Evolutionary conservation across 2,113 vertebrate genomes (phyloP).

Genomic region (Psittacula cyanocephala): DNA sequence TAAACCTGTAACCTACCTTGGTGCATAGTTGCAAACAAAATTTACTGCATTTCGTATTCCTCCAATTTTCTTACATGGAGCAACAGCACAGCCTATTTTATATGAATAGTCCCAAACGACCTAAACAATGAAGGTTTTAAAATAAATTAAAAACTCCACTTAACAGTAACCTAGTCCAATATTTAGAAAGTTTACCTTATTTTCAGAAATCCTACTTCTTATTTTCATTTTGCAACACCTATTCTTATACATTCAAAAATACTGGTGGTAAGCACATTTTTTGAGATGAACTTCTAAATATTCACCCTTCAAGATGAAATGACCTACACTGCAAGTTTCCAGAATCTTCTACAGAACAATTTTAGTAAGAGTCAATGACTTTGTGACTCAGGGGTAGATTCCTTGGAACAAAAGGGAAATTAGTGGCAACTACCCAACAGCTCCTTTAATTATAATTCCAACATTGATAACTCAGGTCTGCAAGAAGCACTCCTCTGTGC

Average conservation of each 20-base stretch:
- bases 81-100: slow-evolving; percentile 60
- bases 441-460: not conserved
- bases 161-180: not conserved
- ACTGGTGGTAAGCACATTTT: not conserved
- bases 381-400: not conserved
- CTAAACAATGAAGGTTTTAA: slow-evolving; percentile 2
- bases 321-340: not conserved
- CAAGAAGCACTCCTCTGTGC: not conserved
- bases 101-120: slow-evolving; percentile 57
- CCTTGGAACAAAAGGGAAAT: not conserved
- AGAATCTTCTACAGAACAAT: not conserved
- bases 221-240: not conserved
- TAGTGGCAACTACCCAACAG: not conserved
- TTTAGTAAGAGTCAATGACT: not conserved
- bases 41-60: not conserved
- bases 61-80: not conserved
- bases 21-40: slow-evolving; percentile 65
- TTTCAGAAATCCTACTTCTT: not conserved
- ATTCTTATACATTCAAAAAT: not conserved
- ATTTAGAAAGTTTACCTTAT: not conserved
- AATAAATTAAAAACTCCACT: not conserved
- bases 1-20: slow-evolving; percentile 47
- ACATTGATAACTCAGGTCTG: not conserved
- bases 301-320: not conserved
- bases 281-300: not conserved